Base-by-base conservation (phyloP, 2,888 invertebrate species). In the Mythimna impura region DNA sequence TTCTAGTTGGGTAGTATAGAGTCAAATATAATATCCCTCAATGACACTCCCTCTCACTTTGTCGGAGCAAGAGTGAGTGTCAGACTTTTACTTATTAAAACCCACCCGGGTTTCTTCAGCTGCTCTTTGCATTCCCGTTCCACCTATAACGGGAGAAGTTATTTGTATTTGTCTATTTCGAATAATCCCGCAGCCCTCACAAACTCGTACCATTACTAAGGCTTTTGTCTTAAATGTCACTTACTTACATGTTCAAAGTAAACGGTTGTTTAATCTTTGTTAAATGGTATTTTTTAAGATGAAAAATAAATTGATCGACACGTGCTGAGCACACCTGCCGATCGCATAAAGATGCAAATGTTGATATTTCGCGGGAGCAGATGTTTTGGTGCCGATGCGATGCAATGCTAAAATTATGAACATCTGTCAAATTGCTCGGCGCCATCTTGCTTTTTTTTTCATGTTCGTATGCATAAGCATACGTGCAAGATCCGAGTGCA, bases 321-420 rank as follows among this genome's bases (percentile, higher is more conserved):
- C 80, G 83, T 84, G 85, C 78, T 78, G 5, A 22, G 40, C 74
- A 71, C 90, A 90, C 89, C 90, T 90, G 90, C 80, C 73, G 67
- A 73, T 76, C 63, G 71, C 71, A 74, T 81, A 76, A 77, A 82
- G 85, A 86, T 83, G 83, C 81, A 85, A 88, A 86, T 80, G 76
- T 74, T 80, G 76, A 76, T 85, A 83, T 87, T 88, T 82, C 73
- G 76, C 82, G 69, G 69, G 52, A 80, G 89, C 89, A 89, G 89
- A 88, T 89, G 89, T 87, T 87, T 79, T 71, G 67, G 55, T 40
- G 61, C 65, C 70, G 58, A 74, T 77, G 68, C 73, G 69, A 52
- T 71, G 68, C 69, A 73, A 68, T n/a, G 76, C 73, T 68, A 75
- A 83, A 79, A 73, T 73, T 70, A 73, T 43, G 57, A 85, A 76